Base-by-base conservation (phyloP, 2,888 invertebrate genomes). In the Callosobruchus maculatus region DNA sequence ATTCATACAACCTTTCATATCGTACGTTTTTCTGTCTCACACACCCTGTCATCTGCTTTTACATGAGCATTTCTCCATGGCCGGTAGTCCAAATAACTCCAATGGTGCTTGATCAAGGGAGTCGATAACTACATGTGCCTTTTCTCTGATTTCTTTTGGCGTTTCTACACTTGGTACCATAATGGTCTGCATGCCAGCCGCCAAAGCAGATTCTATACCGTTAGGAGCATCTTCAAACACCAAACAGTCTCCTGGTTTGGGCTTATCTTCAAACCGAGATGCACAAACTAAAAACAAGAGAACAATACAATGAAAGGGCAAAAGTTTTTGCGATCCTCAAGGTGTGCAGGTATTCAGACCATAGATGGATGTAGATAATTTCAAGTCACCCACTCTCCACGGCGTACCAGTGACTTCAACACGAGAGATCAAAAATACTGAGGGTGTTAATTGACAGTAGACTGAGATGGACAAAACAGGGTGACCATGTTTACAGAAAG, bases 141-240 rank as follows among this genome's bases (percentile, higher is more conserved):
- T 86, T 75, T 87, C 85, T 70, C 88, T 88, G 73, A 88, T 82
- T 70, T 90, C 88, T 13, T 84, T 81, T 0, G 89, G 86, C n/a
- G 91, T 84, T 20, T 80, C 76, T 7, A 83, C 78, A 83, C 94
- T 94, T 0, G 95, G 95, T 3, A 95, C 93, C 93, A 95, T 93
- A 0, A 96, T 92, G 0, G 91, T 92, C 86, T 95, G 95, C 97
- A 97, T 97, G 7, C 94, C 94, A 0, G 97, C 97, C 21, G 91
- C 89, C 22, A 90, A 83, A 0, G 93, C 97, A 0, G 94, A 94
- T 22, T 90, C 89, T 0, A 97, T 95, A 0, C 98, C 97, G 85
- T 96, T 96, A 0, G 95, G 94, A 0, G 97, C 94, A 87, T 98
- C 97, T 88, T 98, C 97, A 84, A 97, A 95, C 2, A 96, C 97